phyloP scores from a whole-genome alignment of 2,113 vertebrate species.

The Columbina picui region DNA sequence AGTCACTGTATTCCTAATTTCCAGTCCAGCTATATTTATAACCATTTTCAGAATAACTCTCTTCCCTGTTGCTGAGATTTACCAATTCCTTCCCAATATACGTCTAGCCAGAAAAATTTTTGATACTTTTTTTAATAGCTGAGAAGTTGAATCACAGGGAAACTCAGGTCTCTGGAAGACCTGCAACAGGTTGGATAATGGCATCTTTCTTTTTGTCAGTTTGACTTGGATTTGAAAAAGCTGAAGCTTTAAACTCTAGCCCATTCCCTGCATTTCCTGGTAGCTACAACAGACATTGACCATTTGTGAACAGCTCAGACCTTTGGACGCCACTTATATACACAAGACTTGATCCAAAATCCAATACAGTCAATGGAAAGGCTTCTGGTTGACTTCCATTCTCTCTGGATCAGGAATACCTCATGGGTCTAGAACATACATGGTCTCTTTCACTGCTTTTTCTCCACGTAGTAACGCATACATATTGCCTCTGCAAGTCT shows the following conservation, averaged over 20 bases:
- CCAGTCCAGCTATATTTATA: not conserved
- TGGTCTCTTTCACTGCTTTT: conserved; percentile 24
- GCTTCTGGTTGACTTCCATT: conserved; percentile 53
- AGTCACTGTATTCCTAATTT: not conserved
- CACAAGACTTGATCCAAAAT: conserved; percentile 44
- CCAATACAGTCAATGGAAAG: conserved; percentile 36
- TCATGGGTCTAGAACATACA: conserved; percentile 21
- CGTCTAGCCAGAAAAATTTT: not conserved
- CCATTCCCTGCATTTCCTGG: conserved; percentile 17
- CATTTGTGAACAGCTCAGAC: conserved; percentile 52
- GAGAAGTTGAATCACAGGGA: not conserved
- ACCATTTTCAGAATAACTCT: not conserved
- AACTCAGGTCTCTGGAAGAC: not conserved
- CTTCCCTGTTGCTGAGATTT: not conserved
- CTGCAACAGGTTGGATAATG: conserved; percentile 10
- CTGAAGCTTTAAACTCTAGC: conserved; percentile 27
- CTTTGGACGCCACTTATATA: conserved; percentile 30
- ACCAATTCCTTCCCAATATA: not conserved
- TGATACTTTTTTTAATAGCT: not conserved
- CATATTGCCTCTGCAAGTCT: not conserved
- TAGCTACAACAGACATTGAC: conserved; percentile 34
- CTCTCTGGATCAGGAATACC: not conserved
- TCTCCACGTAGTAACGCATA: conserved; percentile 22
- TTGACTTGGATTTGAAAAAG: conserved; percentile 30
- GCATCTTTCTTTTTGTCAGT: conserved; percentile 5